Conservation (phyloP, 2,888 invertebrate genomes). For the Calliphora vomitoria region DNA sequence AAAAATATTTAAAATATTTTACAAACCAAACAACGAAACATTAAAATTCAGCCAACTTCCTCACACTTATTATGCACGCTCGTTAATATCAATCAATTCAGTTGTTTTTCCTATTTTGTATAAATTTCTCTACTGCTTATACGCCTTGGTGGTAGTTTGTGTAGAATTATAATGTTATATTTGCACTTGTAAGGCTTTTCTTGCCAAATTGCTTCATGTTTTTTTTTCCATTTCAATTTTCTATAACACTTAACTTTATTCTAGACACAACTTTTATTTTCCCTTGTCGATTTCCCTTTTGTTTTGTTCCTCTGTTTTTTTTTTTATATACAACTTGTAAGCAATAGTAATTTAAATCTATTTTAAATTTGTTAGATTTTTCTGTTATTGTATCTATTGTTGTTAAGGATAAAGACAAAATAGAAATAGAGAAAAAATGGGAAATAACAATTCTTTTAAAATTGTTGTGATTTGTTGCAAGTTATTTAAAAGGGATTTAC, state of each 20-base stretch:
- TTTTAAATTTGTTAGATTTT: conserved; percentile 53
- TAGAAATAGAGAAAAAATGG: not conserved
- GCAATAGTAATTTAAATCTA: conserved; percentile 65
- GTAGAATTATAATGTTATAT: conserved; percentile 23
- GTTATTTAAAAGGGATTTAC: conserved; percentile 24
- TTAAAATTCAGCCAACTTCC: conserved; percentile 20
- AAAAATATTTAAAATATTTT: conserved; percentile 9
- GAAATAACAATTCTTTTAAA: conserved; percentile 25
- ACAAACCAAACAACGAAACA: not conserved
- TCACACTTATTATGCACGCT: conserved; percentile 11
- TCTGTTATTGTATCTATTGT: conserved; percentile 2
- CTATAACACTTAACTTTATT: conserved; percentile 8
- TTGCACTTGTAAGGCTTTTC: conserved; percentile 45
- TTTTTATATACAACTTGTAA: conserved; percentile 3
- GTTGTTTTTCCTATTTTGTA: not conserved
- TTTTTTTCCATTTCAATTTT: conserved; percentile 3
- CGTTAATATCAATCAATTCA: conserved; percentile 51
- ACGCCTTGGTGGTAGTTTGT: conserved; percentile 13
- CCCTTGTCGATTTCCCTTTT: not conserved
- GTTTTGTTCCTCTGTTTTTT: not conserved
- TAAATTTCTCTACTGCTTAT: not conserved
- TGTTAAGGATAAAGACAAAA: not conserved
- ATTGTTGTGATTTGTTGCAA: conserved; percentile 42
- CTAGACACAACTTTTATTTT: not conserved
- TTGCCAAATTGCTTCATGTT: not conserved